These are phyloP conservation scores for Cantharis rustica DNA, from an alignment of 2,888 invertebrate genomes.

Conservation along the genomic window DNA sequence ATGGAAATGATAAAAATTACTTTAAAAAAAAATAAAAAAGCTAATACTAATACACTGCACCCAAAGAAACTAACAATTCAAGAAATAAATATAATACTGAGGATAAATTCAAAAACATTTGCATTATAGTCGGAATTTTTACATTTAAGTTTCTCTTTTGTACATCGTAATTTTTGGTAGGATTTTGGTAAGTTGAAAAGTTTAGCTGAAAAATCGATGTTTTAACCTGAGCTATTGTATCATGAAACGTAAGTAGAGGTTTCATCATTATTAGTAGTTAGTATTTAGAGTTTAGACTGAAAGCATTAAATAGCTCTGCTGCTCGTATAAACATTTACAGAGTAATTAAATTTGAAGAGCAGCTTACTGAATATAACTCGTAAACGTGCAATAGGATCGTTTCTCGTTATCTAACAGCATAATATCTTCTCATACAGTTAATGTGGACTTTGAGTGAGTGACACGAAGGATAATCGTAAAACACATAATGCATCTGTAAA, in stretches of 20 bases:
- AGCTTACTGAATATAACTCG: conserved; percentile 13
- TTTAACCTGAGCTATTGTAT: background rate
- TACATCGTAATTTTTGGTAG: no score
- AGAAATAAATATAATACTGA: no score
- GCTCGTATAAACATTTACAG: conserved; percentile 9
- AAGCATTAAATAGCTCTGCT: background rate
- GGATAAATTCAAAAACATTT: no score
- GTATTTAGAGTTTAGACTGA: background rate
- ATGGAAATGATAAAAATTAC: no score
- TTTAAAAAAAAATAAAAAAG: no score
- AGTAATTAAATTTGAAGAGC: conserved; percentile 24
- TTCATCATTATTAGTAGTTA: background rate
- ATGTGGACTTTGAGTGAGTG: conserved; percentile 18
- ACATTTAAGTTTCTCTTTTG: no score
- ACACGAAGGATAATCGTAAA: conserved; percentile 19
- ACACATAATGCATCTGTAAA: conserved; percentile 15
- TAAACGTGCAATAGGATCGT: conserved; percentile 12
- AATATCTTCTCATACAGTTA: conserved; percentile 11
- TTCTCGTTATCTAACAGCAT: conserved; percentile 20
- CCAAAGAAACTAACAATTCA: no score
- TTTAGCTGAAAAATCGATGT: background rate
- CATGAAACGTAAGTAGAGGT: background rate
- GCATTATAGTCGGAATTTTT: no score
- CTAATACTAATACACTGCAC: no score
- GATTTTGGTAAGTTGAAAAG: background rate